These are phyloP conservation scores for Carapus acus DNA, from an alignment of 2,797 vertebrate genomes.

Conservation along the genomic window DNA sequence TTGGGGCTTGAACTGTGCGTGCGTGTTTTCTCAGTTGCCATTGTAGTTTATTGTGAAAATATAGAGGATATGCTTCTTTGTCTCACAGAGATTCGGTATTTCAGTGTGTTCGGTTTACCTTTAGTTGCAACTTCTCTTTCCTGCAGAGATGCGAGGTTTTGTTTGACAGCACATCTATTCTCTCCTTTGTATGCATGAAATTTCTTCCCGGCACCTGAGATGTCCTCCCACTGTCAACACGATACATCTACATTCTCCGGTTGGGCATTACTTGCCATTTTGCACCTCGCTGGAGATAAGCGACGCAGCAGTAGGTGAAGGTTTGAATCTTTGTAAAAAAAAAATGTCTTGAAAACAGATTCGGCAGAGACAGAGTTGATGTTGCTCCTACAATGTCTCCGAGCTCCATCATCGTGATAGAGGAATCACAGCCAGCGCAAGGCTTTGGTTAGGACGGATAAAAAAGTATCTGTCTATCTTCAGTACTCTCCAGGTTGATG, in stretches of 20 bases:
- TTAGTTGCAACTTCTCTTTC: background rate
- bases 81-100: background rate
- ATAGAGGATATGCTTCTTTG: constrained; percentile 1
- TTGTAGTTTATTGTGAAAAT: constrained; percentile 9
- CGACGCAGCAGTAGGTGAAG: constrained; percentile 52
- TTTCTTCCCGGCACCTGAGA: constrained; percentile 18
- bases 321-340: too few species aligned
- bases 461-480: constrained; percentile 49
- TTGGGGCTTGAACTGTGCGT: constrained; percentile 49
- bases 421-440: constrained; percentile 47
- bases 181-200: constrained; percentile 38
- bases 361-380: constrained; percentile 41
- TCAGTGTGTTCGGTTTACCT: constrained; percentile 1
- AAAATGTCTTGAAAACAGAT: constrained; percentile 50
- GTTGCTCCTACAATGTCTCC: constrained; percentile 46
- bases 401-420: constrained; percentile 37
- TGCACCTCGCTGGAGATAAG: constrained; percentile 49
- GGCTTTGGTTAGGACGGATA: constrained; percentile 57
- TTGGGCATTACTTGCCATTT: constrained; percentile 50
- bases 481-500: constrained; percentile 45
- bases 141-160: background rate
- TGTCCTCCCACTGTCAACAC: constrained; percentile 32
- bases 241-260: constrained; percentile 25
- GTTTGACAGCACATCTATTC: constrained; percentile 1
- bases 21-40: constrained; percentile 9